Percentiles rank a stretch among this genome's conserved stretches.
These are phyloP conservation scores for Chiroxiphia lanceolata DNA, from an alignment of 2,797 vertebrate species.

Conservation along the genomic window DNA sequence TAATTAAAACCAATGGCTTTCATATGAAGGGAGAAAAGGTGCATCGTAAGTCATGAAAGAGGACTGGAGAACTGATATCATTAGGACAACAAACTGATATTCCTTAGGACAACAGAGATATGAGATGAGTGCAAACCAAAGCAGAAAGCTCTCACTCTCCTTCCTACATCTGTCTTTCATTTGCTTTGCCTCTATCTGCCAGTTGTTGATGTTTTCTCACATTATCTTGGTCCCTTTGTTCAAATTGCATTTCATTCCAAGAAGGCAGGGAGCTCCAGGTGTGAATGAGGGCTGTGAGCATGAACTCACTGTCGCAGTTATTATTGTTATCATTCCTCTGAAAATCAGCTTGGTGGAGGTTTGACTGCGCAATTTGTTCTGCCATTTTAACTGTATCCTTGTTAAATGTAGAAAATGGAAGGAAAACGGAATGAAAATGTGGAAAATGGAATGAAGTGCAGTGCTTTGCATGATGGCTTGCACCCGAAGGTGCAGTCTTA, in stretches of 20 bases:
- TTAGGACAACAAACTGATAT: conserved; percentile 23
- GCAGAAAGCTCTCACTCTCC: conserved; percentile 16
- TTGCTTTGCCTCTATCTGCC: conserved; percentile 37
- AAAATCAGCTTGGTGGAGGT: neutral
- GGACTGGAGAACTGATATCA: neutral
- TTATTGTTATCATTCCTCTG: conserved; percentile 54
- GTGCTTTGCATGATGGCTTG: neutral
- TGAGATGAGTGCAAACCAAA: neutral
- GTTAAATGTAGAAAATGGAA: neutral
- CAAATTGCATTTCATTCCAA: conserved; percentile 8
- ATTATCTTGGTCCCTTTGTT: conserved; percentile 48
- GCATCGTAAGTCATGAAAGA: neutral
- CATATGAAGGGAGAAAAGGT: neutral
- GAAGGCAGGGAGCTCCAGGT: conserved; percentile 46
- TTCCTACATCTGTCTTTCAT: conserved; percentile 60
- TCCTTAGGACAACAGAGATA: neutral
- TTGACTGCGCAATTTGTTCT: neutral
- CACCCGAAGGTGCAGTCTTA: neutral
- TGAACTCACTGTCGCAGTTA: neutral
- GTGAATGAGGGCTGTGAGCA: conserved; percentile 21
- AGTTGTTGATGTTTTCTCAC: conserved; percentile 56
- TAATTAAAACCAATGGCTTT: conserved; percentile 18
- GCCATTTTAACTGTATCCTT: neutral
- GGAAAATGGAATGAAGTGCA: neutral
- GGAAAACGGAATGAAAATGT: neutral